phyloP scores from a whole-genome alignment of 1,140 invertebrate species.

The Orchesella cincta region DNA sequence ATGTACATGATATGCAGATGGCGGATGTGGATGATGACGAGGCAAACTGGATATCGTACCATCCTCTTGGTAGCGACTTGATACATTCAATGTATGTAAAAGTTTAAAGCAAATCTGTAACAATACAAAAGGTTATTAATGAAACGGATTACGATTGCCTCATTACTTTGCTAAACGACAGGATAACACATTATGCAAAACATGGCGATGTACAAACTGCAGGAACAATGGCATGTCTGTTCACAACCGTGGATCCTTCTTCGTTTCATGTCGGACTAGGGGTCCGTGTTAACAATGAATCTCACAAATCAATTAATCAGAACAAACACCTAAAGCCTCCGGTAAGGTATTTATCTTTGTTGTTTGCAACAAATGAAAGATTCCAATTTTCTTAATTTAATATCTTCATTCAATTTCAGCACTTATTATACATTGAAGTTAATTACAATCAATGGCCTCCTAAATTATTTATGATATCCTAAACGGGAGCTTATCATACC shows the following conservation, averaged over 20 bases:
- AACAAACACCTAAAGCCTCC: slow-evolving; percentile 35
- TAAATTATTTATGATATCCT: too few species aligned
- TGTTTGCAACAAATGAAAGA: too few species aligned
- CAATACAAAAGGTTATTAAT: too few species aligned
- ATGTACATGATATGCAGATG: neutral
- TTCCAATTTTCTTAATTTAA: too few species aligned
- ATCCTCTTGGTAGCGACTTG: slow-evolving; percentile 83
- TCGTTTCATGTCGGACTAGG: neutral
- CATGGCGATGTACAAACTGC: slow-evolving; percentile 88
- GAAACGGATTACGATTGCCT: too few species aligned
- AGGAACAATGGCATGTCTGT: slow-evolving; percentile 79
- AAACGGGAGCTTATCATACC: too few species aligned
- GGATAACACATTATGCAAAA: slow-evolving; percentile 60
- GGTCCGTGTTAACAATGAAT: neutral
- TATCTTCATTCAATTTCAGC: too few species aligned
- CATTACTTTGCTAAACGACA: too few species aligned
- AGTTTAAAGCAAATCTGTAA: neutral
- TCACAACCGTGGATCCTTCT: slow-evolving; percentile 22
- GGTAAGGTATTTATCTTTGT: too few species aligned
- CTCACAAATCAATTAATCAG: slow-evolving; percentile 9
- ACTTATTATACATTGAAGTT: too few species aligned
- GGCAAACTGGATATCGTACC: slow-evolving; percentile 70
- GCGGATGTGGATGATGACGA: slow-evolving; percentile 56
- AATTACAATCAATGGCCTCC: too few species aligned
- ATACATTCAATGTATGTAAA: slow-evolving; percentile 73